Evolutionary conservation across 2,797 vertebrate species (phyloP), one percentile per base, ranked within the genome.

Genomic region (Galaxias olidus): DNA sequence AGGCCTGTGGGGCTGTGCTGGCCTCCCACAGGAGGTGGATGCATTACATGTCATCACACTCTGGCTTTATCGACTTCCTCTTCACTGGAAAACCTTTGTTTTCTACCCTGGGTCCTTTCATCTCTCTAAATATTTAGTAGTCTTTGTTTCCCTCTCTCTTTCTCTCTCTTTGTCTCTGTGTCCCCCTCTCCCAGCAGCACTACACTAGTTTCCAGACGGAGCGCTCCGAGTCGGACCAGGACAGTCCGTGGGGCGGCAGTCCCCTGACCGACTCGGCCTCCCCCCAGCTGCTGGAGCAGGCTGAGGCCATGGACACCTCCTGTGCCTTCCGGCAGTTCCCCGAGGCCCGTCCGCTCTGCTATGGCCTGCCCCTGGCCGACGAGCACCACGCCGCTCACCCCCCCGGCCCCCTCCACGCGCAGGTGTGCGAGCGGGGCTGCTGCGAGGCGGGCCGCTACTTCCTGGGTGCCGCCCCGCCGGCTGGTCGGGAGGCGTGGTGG

Each of bases 371-470:
- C 0, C 89, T 94, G 14, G 72, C 87, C 1, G 88, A 91, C 1
- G 88, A 91, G 45, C 87, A 83, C 56, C 78, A 78, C 19, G 76
- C 86, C n/a, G 69, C 85, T n/a, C 81, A 82, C 52, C 30, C 81
- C 4, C 46, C 14, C 11, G 43, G 41, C 55, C 68, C 77, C 47
- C 56, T 83, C 0, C 95, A 96, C 61, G 90, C 91, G 74, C 95
- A 94, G 77, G 87, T 92, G 45, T 99, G 96, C 0, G 95, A 98
- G 72, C 90, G 88, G 10, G 93, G 93, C 47, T 92, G 93, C 14
- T 98, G 97, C 11, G 95, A 98, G 82, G 96, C 95, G 0, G 96
- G 97, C 0, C 88, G 95, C 4, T 98, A 98, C 82, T 98, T 96
- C 73, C 90, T 98, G 1, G 96, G 96, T 2, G 30, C 30, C 57